Percentiles rank a stretch among this genome's conserved stretches.
phyloP scores from a whole-genome alignment of 2,888 invertebrate species.

The Chloroclystis v-ata region DNA sequence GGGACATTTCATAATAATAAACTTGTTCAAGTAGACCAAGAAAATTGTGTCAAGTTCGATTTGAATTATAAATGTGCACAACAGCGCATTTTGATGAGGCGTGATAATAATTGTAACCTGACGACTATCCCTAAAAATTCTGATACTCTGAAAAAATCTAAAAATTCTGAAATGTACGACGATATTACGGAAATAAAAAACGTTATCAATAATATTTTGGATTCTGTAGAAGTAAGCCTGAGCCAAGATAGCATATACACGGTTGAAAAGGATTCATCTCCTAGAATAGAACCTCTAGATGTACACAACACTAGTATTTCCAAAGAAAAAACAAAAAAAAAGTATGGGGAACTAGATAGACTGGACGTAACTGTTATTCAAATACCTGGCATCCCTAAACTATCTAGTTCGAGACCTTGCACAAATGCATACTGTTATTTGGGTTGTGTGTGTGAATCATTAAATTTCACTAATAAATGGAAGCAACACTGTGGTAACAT shows the following conservation, averaged over 20 bases:
- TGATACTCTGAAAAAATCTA: background rate
- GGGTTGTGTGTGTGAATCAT: constrained; percentile 83
- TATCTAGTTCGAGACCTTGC: constrained; percentile 50
- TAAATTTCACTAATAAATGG: constrained; percentile 60
- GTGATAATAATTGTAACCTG: constrained; percentile 30
- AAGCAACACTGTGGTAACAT: constrained; percentile 80
- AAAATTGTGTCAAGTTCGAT: constrained; percentile 70
- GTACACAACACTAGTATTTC: constrained; percentile 29
- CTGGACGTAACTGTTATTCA: constrained; percentile 83
- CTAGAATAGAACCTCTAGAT: constrained; percentile 29
- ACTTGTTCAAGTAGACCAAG: constrained; percentile 36
- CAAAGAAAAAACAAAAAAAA: constrained; percentile 59
- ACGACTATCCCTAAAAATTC: background rate
- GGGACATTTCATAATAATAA: constrained; percentile 42
- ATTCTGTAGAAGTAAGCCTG: constrained; percentile 79
- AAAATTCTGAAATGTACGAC: constrained; percentile 1
- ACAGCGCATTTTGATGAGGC: constrained; percentile 73
- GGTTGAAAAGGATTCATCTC: constrained; percentile 48
- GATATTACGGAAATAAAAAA: constrained; percentile 46
- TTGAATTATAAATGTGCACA: constrained; percentile 79
- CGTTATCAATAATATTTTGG: constrained; percentile 74
- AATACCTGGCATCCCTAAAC: constrained; percentile 44
- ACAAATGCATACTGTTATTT: constrained; percentile 76
- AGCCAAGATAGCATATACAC: constrained; percentile 72
- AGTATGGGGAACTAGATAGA: constrained; percentile 74